These are phyloP conservation scores for Brachionus calyciflorus DNA, from an alignment of 1,140 invertebrate species.

Conservation along the genomic window DNA sequence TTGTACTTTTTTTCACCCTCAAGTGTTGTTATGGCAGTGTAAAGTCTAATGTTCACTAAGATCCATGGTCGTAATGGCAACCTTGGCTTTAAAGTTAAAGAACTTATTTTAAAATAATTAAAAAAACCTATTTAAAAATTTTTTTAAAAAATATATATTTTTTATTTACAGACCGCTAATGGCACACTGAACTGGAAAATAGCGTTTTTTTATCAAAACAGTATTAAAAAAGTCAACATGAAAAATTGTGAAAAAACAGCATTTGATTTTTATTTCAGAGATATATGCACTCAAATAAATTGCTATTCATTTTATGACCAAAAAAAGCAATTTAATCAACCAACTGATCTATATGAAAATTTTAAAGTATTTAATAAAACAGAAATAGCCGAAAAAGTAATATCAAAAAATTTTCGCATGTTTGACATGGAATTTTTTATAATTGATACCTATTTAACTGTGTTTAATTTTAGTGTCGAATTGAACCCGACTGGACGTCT, in stretches of 20 bases:
- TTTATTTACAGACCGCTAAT: not conserved
- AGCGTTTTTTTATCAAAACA: not conserved
- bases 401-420: slow-evolving; percentile 1
- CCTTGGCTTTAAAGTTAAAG: too few relatives aligned
- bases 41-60: too few relatives aligned
- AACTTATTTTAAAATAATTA: too few relatives aligned
- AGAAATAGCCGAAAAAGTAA: not conserved
- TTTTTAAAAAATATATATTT: not conserved
- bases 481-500: not conserved
- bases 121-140: too few relatives aligned
- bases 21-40: too few relatives aligned
- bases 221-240: slow-evolving; percentile 3
- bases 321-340: not conserved
- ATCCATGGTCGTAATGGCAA: too few relatives aligned
- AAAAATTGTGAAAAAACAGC: slow-evolving; percentile 20
- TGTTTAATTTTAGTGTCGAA: not conserved
- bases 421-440: slow-evolving; percentile 5
- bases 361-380: not conserved
- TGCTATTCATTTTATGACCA: slow-evolving; percentile 5
- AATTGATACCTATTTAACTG: not conserved
- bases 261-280: slow-evolving; percentile 21
- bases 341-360: not conserved
- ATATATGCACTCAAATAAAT: not conserved
- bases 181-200: not conserved
- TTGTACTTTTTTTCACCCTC: too few relatives aligned